phyloP scores from a whole-genome alignment of 2,797 vertebrate genomes.

The Cossypha dichroa region DNA sequence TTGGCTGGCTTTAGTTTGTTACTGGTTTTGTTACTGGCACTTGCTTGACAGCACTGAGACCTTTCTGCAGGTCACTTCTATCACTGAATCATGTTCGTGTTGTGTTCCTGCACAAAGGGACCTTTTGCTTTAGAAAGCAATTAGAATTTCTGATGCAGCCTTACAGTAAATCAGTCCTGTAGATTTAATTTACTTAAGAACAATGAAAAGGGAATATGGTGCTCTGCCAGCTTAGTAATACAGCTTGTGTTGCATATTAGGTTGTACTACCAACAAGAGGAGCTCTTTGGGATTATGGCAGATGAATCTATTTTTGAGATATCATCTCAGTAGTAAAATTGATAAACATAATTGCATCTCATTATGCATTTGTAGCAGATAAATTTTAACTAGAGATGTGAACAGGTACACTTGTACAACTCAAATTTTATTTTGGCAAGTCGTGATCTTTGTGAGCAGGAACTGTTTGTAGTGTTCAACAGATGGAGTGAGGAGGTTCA shows the following conservation, averaged over 20 bases:
- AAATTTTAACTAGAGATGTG: background rate
- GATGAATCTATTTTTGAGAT: background rate
- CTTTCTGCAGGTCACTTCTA: background rate
- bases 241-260: background rate
- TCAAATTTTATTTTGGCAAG: background rate
- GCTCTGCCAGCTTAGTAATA: background rate
- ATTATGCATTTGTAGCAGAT: background rate
- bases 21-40: background rate
- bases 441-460: fast-evolving
- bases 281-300: background rate
- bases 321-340: background rate
- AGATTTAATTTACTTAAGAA: background rate
- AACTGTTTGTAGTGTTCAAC: background rate
- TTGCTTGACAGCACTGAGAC: background rate
- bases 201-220: background rate
- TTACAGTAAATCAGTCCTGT: background rate
- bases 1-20: background rate
- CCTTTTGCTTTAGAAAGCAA: background rate
- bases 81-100: background rate
- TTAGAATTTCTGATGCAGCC: background rate
- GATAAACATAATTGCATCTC: background rate
- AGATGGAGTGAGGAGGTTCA: background rate
- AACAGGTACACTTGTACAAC: background rate
- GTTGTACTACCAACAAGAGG: background rate
- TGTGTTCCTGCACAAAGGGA: background rate